Conservation (phyloP, 1,140 invertebrate genomes). For the Drosophila ananassae region DNA sequence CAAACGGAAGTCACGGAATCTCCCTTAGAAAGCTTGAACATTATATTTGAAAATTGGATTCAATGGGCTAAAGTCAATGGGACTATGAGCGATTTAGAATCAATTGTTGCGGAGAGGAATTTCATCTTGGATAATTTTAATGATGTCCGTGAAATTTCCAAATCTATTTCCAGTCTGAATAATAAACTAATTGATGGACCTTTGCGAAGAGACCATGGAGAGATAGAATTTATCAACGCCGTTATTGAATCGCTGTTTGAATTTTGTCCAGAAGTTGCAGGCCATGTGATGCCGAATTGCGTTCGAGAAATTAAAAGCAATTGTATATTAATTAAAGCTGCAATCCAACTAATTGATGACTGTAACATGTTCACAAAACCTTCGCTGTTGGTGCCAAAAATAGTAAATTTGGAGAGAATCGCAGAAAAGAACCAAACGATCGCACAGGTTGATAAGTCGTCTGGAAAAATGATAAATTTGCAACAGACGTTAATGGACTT, state of each 20-base stretch:
- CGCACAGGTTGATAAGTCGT: constrained; percentile 54
- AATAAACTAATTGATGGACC: constrained; percentile 19
- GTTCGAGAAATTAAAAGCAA: constrained; percentile 55
- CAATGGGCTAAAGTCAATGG: neutral
- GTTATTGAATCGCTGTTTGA: constrained; percentile 56
- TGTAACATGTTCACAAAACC: constrained; percentile 58
- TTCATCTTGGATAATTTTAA: constrained; percentile 46
- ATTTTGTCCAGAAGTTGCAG: constrained; percentile 30
- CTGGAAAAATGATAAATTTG: constrained; percentile 60
- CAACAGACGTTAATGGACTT: constrained; percentile 74
- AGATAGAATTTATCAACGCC: constrained; percentile 41
- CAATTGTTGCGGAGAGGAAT: constrained; percentile 24
- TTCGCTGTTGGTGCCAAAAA: constrained; percentile 56
- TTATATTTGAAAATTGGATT: neutral
- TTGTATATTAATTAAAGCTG: constrained; percentile 53
- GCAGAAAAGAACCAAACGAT: constrained; percentile 36
- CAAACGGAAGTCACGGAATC: neutral
- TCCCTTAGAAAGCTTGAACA: neutral
- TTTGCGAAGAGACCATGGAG: constrained; percentile 19
- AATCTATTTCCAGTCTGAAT: constrained; percentile 61
- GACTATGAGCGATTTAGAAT: neutral
- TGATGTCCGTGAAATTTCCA: constrained; percentile 45
- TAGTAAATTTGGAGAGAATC: constrained; percentile 54
- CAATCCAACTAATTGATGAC: constrained; percentile 52
- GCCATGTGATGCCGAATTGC: constrained; percentile 40